Conservation (phyloP, 2,888 invertebrate genomes). For the Subacronicta megacephala region DNA sequence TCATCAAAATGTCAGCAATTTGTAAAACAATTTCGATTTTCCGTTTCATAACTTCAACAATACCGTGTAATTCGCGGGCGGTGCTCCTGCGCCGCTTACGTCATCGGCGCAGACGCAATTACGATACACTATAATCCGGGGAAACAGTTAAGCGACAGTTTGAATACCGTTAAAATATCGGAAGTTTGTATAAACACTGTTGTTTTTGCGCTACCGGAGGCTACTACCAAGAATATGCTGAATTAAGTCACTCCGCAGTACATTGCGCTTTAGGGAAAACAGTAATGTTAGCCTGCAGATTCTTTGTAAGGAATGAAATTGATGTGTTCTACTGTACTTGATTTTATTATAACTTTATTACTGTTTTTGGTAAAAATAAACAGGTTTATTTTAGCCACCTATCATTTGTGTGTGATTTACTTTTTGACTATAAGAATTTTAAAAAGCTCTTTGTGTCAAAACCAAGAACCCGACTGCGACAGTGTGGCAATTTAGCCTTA, state of each 20-base stretch:
- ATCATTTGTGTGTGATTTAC: slow-evolving; percentile 9
- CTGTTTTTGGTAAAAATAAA: slow-evolving; percentile 2
- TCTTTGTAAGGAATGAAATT: slow-evolving; percentile 10
- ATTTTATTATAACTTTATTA: slow-evolving; percentile 21
- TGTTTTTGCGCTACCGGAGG: slow-evolving; percentile 32
- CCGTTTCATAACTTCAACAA: slow-evolving; percentile 47
- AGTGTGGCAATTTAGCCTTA: slow-evolving; percentile 16
- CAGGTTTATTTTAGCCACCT: slow-evolving; percentile 16
- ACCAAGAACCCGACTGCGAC: slow-evolving; percentile 26
- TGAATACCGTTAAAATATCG: slow-evolving; percentile 48
- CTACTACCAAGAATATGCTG: slow-evolving; percentile 1
- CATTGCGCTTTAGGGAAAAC: slow-evolving; percentile 9
- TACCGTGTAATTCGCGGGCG: slow-evolving; percentile 27
- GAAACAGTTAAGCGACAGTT: slow-evolving; percentile 42
- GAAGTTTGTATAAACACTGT: slow-evolving; percentile 32
- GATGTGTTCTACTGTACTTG: slow-evolving; percentile 15
- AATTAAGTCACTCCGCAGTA: slow-evolving; percentile 17
- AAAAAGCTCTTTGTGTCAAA: background rate
- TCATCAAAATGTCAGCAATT: slow-evolving; percentile 26
- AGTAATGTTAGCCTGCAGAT: background rate
- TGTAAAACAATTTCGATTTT: slow-evolving; percentile 39
- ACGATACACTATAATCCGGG: slow-evolving; percentile 43
- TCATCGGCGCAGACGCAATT: slow-evolving; percentile 37
- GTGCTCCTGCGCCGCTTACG: slow-evolving; percentile 39
- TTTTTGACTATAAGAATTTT: slow-evolving; percentile 13